phyloP scores from a whole-genome alignment of 2,888 invertebrate species.

The Portevinia maculata region DNA sequence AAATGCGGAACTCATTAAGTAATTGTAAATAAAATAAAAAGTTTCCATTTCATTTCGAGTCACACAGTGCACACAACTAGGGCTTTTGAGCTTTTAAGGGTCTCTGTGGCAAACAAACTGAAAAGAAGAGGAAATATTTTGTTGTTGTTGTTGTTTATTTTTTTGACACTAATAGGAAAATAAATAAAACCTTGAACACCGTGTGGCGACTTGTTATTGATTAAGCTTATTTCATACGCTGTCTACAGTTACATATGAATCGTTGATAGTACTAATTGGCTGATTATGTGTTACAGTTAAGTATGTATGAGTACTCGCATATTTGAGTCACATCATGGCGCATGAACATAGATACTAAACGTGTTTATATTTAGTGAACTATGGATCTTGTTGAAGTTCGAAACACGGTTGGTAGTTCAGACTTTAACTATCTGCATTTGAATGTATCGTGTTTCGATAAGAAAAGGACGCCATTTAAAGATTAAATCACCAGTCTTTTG shows the following conservation, averaged over 20 bases:
- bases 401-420: slow-evolving; percentile 17
- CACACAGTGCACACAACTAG: slow-evolving; percentile 13
- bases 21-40: slow-evolving; percentile 16
- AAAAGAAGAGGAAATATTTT: slow-evolving; percentile 33
- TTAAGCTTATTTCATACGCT: slow-evolving; percentile 36
- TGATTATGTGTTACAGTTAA: slow-evolving; percentile 1
- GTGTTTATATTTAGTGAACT: slow-evolving; percentile 10
- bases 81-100: slow-evolving; percentile 59
- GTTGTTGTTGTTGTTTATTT: neutral
- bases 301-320: neutral
- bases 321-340: no score
- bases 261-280: slow-evolving; percentile 22
- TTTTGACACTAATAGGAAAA: slow-evolving; percentile 22
- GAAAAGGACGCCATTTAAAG: slow-evolving; percentile 25
- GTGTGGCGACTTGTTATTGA: slow-evolving; percentile 57
- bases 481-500: slow-evolving; percentile 3
- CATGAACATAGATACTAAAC: slow-evolving; percentile 1
- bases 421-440: slow-evolving; percentile 19
- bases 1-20: slow-evolving; percentile 44
- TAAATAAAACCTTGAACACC: slow-evolving; percentile 50
- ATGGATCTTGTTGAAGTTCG: slow-evolving; percentile 14
- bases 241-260: slow-evolving; percentile 5
- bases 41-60: slow-evolving; percentile 22
- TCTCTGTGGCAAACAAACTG: slow-evolving; percentile 32
- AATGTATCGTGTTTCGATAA: slow-evolving; percentile 31